Evolutionary conservation across 2,113 vertebrate genomes (phyloP).

Genomic region (Otis tarda): DNA sequence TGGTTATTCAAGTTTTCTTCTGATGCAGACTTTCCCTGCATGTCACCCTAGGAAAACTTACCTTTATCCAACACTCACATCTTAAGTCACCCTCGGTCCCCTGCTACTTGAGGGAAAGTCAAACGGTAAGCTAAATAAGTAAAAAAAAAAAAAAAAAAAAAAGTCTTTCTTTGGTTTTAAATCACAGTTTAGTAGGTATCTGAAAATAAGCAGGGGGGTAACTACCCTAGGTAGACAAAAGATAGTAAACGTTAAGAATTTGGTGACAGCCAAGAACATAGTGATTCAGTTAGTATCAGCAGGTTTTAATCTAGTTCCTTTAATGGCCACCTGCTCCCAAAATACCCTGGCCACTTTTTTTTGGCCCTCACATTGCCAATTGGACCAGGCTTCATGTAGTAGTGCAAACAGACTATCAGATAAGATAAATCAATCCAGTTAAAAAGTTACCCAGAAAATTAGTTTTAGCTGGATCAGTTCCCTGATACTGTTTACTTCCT

Average conservation of each 20-base stretch:
- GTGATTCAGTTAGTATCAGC: neutral
- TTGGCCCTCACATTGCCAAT: neutral
- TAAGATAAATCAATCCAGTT: neutral
- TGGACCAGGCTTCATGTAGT: neutral
- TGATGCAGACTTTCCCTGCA: neutral
- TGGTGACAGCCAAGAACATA: neutral
- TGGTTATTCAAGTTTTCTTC: neutral
- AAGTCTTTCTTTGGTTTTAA: neutral
- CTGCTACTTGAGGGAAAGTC: neutral
- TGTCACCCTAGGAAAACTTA: neutral
- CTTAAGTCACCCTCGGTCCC: neutral
- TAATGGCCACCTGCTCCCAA: slow-evolving; percentile 49
- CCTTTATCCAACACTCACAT: neutral
- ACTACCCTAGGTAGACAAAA: neutral
- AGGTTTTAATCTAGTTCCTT: slow-evolving; percentile 24
- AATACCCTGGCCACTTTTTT: neutral
- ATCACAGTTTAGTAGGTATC: neutral
- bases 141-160: fast-evolving
- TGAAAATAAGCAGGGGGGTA: neutral
- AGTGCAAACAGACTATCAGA: neutral
- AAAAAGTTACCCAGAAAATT: neutral
- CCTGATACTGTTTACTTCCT: neutral
- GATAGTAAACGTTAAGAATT: neutral
- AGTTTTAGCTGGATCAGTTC: neutral
- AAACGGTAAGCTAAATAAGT: neutral